Conservation (phyloP, 2,888 invertebrate genomes). For the Galerucella calmariensis region DNA sequence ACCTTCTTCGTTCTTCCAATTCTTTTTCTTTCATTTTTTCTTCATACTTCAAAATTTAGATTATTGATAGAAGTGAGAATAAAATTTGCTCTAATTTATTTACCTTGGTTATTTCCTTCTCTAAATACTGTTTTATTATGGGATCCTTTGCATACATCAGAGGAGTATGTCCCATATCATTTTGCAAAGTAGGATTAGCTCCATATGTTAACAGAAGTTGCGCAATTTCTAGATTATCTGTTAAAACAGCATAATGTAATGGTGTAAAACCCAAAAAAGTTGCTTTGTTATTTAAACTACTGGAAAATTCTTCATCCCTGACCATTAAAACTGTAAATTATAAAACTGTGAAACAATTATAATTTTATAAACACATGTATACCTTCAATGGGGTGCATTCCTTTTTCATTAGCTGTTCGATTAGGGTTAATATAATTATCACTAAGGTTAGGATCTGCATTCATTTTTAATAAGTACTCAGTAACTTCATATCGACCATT, state of each 20-base stretch:
- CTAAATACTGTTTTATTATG: conserved; percentile 72
- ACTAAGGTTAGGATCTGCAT: conserved; percentile 81
- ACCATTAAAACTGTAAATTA: conserved; percentile 68
- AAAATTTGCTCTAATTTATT: conserved; percentile 15
- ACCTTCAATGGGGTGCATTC: conserved; percentile 81
- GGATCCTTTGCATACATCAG: conserved; percentile 78
- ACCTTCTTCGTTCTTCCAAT: conserved; percentile 81
- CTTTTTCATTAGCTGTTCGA: conserved; percentile 73
- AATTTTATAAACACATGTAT: conserved; percentile 53
- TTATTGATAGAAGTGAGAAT: not conserved
- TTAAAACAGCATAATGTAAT: conserved; percentile 87
- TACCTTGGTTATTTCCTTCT: conserved; percentile 67
- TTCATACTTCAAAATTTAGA: conserved; percentile 62
- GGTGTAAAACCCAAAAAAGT: conserved; percentile 88
- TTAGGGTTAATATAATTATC: conserved; percentile 81
- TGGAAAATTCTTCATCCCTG: conserved; percentile 86
- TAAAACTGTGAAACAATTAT: conserved; percentile 36
- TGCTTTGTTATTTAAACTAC: conserved; percentile 75
- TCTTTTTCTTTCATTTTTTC: conserved; percentile 71
- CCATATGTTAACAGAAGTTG: conserved; percentile 77
- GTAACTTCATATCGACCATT: conserved; percentile 75
- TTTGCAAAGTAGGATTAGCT: conserved; percentile 79
- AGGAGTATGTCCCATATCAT: conserved; percentile 82
- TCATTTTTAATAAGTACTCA: conserved; percentile 73
- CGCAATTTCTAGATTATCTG: conserved; percentile 74